Conservation (phyloP, 2,888 invertebrate genomes). For the Drosophila kanekoi region DNA sequence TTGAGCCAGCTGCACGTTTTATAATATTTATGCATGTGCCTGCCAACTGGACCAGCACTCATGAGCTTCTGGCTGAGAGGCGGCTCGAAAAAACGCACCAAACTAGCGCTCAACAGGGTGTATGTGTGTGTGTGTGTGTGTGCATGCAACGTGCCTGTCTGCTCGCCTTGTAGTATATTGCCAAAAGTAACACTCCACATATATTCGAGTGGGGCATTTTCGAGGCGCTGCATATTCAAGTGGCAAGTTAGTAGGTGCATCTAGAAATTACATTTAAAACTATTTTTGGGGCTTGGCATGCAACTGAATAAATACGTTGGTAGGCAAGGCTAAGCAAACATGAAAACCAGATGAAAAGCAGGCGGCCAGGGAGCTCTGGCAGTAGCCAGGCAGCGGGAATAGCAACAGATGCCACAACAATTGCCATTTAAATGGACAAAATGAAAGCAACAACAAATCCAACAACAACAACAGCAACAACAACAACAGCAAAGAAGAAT, state of each 20-base stretch:
- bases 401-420: conserved; percentile 77
- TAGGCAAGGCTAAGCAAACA: conserved; percentile 51
- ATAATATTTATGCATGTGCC: conserved; percentile 76
- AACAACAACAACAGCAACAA: conserved; percentile 29
- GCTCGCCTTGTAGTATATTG: conserved; percentile 44
- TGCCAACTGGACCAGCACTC: conserved; percentile 71
- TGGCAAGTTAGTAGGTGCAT: conserved; percentile 60
- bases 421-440: conserved; percentile 62
- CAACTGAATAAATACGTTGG: conserved; percentile 51
- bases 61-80: conserved; percentile 38
- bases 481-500: conserved; percentile 13
- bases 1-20: conserved; percentile 67
- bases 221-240: conserved; percentile 57
- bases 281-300: conserved; percentile 60
- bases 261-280: conserved; percentile 75
- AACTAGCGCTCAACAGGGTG: conserved; percentile 5
- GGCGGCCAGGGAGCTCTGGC: neutral
- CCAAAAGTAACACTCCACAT: conserved; percentile 76
- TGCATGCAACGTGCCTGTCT: conserved; percentile 14
- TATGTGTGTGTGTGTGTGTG: conserved; percentile 28
- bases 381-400: conserved; percentile 20
- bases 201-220: conserved; percentile 53
- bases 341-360: conserved; percentile 61
- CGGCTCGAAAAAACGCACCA: conserved; percentile 33
- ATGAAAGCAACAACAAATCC: conserved; percentile 44